phyloP scores from a whole-genome alignment of 2,113 vertebrate genomes.

The Octodon degus region DNA sequence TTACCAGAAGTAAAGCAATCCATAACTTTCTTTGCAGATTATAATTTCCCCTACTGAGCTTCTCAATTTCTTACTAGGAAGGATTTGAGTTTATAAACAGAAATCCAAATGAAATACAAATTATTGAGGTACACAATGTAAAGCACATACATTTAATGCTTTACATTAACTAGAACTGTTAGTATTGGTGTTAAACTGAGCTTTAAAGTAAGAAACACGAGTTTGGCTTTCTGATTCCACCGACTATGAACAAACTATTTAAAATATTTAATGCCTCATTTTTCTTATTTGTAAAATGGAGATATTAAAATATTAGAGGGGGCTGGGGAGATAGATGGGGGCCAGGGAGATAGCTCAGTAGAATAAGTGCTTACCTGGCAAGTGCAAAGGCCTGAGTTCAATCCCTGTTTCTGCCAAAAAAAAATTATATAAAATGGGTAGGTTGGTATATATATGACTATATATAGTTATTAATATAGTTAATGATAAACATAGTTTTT shows the following conservation, averaged over 20 bases:
- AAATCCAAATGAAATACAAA: conserved; percentile 42
- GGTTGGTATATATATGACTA: not conserved
- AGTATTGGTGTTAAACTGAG: not conserved
- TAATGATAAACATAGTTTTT: not conserved
- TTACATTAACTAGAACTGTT: not conserved
- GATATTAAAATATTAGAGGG: not conserved
- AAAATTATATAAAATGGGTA: not conserved
- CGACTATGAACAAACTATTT: not conserved
- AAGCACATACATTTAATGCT: conserved; percentile 12
- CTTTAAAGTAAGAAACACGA: not conserved
- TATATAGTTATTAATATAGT: not conserved
- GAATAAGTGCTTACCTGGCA: too few species aligned
- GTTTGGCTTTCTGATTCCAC: not conserved
- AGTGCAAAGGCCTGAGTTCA: too few species aligned
- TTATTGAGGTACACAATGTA: not conserved
- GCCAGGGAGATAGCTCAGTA: too few species aligned
- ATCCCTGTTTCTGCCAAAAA: too few species aligned
- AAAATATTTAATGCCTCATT: not conserved
- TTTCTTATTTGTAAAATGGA: conserved; percentile 26
- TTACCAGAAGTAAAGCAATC: conserved; percentile 30
- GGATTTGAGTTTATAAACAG: conserved; percentile 27
- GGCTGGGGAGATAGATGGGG: too few species aligned
- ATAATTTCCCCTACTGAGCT: conserved; percentile 23
- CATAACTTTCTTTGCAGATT: conserved; percentile 26
- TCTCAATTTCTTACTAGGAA: conserved; percentile 21